These are phyloP conservation scores for Saxidomus purpurata DNA, from an alignment of 1,140 invertebrate species.

Conservation along the genomic window DNA sequence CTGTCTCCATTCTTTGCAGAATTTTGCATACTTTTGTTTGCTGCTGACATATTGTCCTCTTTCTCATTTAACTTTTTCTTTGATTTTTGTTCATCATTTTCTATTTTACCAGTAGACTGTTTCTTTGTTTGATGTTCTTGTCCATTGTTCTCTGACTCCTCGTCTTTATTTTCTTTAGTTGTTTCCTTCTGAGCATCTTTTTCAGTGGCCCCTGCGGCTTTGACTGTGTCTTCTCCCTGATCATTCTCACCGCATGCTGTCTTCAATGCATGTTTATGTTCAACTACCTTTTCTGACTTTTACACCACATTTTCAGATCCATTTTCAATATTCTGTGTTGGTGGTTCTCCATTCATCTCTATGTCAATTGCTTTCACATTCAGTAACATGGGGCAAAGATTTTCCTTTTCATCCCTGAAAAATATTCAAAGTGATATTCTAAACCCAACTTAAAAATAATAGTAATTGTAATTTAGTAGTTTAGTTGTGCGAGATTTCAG, in stretches of 20 bases:
- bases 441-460: too few species aligned
- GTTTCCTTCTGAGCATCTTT: background rate
- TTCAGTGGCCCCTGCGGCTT: background rate
- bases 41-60: background rate
- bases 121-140: background rate
- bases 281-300: background rate
- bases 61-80: background rate
- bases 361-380: conserved; percentile 2
- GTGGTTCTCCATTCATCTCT: background rate
- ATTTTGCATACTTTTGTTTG: background rate
- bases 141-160: background rate
- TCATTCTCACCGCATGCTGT: background rate
- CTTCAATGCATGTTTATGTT: background rate
- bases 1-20: background rate
- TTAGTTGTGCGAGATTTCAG: too few species aligned
- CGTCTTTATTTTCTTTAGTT: background rate
- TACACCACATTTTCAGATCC: background rate
- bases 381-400: background rate
- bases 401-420: conserved; percentile 21
- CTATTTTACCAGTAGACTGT: background rate
- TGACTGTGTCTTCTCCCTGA: background rate
- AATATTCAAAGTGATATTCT: background rate
- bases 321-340: background rate
- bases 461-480: too few species aligned
- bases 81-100: background rate